Evolutionary conservation across 1,140 invertebrate species (phyloP), one percentile per base, ranked within the genome.

Genomic region (Pseudomyrmex gracilis): DNA sequence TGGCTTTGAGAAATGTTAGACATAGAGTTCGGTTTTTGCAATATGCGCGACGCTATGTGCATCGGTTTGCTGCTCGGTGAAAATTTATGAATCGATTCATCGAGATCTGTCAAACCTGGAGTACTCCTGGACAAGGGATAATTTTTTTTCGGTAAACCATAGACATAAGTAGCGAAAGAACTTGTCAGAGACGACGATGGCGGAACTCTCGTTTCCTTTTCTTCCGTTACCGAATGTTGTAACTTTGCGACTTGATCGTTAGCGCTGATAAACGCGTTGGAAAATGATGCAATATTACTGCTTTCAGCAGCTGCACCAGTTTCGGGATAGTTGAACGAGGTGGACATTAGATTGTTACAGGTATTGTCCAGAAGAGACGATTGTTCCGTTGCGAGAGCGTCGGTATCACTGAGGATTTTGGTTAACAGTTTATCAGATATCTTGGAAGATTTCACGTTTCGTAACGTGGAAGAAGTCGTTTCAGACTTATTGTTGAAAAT

Each of bases 61-160:
- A 73, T 83, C 8, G 73, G 49, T 61, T 73, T 86, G 1, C 64
- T 61, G 1, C 61, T 57, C 66, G 85, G 73, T 20, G 85, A 84
- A 66, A 91, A 86, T 70, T 90, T 94, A n/a, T 91, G 73, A 20
- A 90, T 53, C 0, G 89, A 87, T 24, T 92, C 92, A 3, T 93
- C 93, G 5, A 92, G 70, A 63, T 93, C 91, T 8, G 86, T 13
- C 43, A 93, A 89, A 51, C 91, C 92, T 0, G 90, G 88, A 34
- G 91, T 90, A 71, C 90, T 94, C 84, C 86, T 89, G 0, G 93
- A 93, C 17, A 93, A 47, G 8, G 88, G 85, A 60, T 89, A 89
- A 87, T 92, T 94, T 71, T 93, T 94, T 64, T 91, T 94, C 10
- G 93, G 93, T 61, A 94, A 91, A 90, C 89, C 92, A 58, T 93